Evolutionary conservation across 2,113 vertebrate species (phyloP).

Genomic region (Beaufortia kweichowensis): DNA sequence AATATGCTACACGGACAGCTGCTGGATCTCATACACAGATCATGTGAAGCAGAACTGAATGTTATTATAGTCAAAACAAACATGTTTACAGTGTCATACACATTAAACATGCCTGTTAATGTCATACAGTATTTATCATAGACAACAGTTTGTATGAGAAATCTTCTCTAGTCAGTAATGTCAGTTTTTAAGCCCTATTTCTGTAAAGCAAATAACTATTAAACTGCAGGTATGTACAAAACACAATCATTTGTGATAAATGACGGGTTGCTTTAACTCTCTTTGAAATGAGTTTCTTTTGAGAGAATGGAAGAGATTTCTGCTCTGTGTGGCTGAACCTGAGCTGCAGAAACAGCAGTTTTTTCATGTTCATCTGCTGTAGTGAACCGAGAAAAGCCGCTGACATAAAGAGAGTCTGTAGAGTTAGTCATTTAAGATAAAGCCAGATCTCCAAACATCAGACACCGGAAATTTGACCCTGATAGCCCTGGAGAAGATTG

Average conservation of each 20-base stretch:
- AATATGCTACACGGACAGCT: background rate
- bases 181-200: no score
- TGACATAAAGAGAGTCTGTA: background rate
- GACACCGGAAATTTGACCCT: conserved; percentile 40
- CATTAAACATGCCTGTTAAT: background rate
- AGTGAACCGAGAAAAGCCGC: background rate
- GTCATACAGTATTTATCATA: background rate
- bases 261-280: no score
- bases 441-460: conserved; percentile 46
- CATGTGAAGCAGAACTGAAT: background rate
- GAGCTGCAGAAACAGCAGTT: conserved; percentile 56
- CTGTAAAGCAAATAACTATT: no score
- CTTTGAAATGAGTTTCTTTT: background rate
- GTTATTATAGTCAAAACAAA: background rate
- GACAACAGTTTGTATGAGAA: no score
- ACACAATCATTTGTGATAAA: no score
- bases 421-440: conserved; percentile 10
- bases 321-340: conserved; percentile 41
- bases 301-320: conserved; percentile 51
- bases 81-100: background rate
- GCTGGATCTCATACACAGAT: background rate
- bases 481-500: conserved; percentile 27
- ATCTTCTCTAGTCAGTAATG: no score
- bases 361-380: conserved; percentile 44
- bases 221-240: no score